Percentiles rank a stretch among this genome's conserved stretches.
Evolutionary conservation across 2,113 vertebrate species (phyloP).

Genomic region (Anguilla rostrata): DNA sequence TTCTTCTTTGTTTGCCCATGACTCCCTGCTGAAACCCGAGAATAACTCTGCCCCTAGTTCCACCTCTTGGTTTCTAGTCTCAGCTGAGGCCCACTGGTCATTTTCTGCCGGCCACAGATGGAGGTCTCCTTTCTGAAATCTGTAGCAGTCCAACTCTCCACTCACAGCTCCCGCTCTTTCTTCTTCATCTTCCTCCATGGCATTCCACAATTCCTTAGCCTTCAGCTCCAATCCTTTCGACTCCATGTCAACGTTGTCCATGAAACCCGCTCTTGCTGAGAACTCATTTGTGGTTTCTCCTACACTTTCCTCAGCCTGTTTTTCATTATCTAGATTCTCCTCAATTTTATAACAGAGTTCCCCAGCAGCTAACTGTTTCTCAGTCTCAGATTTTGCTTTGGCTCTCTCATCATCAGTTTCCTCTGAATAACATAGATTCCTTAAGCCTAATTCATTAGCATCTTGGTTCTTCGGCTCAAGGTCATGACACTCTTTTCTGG

Average conservation of each 20-base stretch:
- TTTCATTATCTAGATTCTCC: constrained; percentile 50
- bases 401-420: constrained; percentile 40
- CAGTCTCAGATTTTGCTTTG: constrained; percentile 45
- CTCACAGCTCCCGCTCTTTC: constrained; percentile 38
- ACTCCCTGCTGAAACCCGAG: constrained; percentile 54
- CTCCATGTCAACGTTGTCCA: constrained; percentile 34
- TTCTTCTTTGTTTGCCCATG: constrained; percentile 58
- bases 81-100: constrained; percentile 70
- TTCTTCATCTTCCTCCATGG: constrained; percentile 54
- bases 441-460: constrained; percentile 65
- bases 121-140: constrained; percentile 55
- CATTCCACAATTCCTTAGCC: constrained; percentile 57
- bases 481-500: constrained; percentile 34
- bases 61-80: constrained; percentile 54
- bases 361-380: constrained; percentile 54
- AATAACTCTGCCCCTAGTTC: constrained; percentile 63
- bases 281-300: background rate
- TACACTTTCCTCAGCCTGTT: constrained; percentile 24
- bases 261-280: constrained; percentile 18
- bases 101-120: constrained; percentile 68
- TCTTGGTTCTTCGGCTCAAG: constrained; percentile 47
- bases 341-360: constrained; percentile 57
- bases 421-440: constrained; percentile 59
- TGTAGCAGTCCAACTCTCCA: constrained; percentile 62
- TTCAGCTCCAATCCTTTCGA: constrained; percentile 53